phyloP scores from a whole-genome alignment of 2,113 vertebrate species.

The Actenoides lindsayi region DNA sequence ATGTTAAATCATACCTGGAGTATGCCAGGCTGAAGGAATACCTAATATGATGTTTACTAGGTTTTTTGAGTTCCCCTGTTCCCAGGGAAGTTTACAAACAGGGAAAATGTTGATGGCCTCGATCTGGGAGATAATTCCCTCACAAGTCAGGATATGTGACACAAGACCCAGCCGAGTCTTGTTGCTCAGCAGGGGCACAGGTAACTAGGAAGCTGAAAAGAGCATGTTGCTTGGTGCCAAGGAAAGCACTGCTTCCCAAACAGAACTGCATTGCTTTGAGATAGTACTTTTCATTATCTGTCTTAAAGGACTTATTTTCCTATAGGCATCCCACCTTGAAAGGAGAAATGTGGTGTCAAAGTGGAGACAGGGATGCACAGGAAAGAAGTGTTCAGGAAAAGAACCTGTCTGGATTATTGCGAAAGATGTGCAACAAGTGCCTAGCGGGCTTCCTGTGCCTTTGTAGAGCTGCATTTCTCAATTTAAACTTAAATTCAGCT shows the following conservation, averaged over 20 bases:
- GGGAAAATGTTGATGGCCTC: neutral
- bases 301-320: neutral
- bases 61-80: neutral
- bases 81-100: neutral
- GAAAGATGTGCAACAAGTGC: neutral
- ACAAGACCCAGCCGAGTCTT: fast-evolving
- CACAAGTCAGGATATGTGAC: neutral
- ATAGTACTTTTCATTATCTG: neutral
- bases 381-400: neutral
- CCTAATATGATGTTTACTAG: neutral
- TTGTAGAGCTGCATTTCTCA: neutral
- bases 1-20: neutral
- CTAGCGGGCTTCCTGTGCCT: neutral
- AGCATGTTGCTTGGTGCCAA: neutral
- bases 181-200: neutral
- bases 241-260: neutral
- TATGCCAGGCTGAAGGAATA: neutral
- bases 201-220: neutral
- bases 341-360: neutral
- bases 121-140: neutral
- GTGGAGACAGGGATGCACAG: neutral
- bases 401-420: neutral
- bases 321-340: neutral
- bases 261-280: neutral
- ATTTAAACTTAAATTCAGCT: neutral